Evolutionary conservation across 2,888 invertebrate genomes (phyloP), one percentile per base, ranked within the genome.

Genomic region (Panopea generosa): DNA sequence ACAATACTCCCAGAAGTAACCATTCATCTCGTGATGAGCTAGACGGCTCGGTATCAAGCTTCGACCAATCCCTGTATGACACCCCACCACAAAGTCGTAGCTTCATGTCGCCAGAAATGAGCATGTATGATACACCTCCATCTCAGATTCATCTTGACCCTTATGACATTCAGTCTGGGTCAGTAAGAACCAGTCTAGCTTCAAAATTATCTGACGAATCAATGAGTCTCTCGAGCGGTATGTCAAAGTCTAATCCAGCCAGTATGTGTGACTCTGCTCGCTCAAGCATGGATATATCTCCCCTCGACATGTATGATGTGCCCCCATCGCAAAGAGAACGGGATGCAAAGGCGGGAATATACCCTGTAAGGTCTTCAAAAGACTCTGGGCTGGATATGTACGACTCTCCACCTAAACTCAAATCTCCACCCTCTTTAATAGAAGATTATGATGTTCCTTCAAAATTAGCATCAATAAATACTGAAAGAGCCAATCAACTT

Each of bases 361-460:
- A 85, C 63, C 75, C 81, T 9, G 87, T 89, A 60, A 85, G 88
- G 63, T 84, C 86, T n/a, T 89, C 89, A 4, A 84, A 86, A 56
- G 90, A 90, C 67, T 89, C 90, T 16, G 87, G 87, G 53, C 76
- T 90, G 24, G 93, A 94, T 81, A 93, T 94, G 76, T 95, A 95
- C 90, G 95, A 95, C 87, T 94, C 95, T 59, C 95, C 95, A 2
- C 92, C 94, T 6, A 86, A 86, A 74, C 50, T 76, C n/a, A 84
- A 85, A 63, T 80, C 88, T 70, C 68, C 73, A 67, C 88, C 83
- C 1, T 82, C 84, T 11, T 53, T 81, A 60, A 59, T 83, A 33
- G 77, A 86, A 62, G 90, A 89, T 68, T 91, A 90, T 83, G 90
- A 91, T 81, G 84, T 90, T 24, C 89, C 91, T 16, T 33, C 33